Percentiles rank a stretch among this genome's conserved stretches.
Evolutionary conservation across 1,140 invertebrate species (phyloP).

Genomic region (Wasmannia auropunctata): DNA sequence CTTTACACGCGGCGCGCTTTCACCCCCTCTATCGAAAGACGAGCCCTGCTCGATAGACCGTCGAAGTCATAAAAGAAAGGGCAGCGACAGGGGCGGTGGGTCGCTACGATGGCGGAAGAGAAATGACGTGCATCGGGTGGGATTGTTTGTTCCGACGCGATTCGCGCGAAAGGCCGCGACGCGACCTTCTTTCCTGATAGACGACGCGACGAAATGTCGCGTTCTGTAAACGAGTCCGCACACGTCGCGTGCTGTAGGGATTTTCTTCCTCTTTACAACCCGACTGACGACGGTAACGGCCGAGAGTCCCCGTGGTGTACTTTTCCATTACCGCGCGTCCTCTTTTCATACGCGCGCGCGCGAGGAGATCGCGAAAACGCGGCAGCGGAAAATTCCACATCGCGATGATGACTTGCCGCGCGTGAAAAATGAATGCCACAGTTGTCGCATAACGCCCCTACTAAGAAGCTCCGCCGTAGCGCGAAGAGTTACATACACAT

Average conservation of each 20-base stretch:
- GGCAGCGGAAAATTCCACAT: not conserved
- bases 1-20: not conserved
- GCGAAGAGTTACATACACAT: not conserved
- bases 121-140: not conserved
- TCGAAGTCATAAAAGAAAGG: conserved; percentile 31
- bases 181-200: not conserved
- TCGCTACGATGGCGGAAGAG: not conserved
- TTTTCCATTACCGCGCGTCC: conserved; percentile 28
- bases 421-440: conserved; percentile 17
- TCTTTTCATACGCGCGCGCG: conserved; percentile 18
- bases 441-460: conserved; percentile 1
- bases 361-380: conserved; percentile 21
- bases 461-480: not conserved
- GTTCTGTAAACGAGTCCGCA: conserved; percentile 34
- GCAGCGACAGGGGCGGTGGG: not conserved
- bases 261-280: conserved; percentile 42
- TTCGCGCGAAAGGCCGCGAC: conserved; percentile 10
- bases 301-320: conserved; percentile 31
- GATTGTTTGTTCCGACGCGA: conserved; percentile 14
- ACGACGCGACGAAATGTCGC: conserved; percentile 34
- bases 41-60: not conserved
- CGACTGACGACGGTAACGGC: conserved; percentile 28
- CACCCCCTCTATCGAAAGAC: not conserved
- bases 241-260: conserved; percentile 17
- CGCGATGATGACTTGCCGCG: conserved; percentile 26